phyloP scores from a whole-genome alignment of 2,888 invertebrate species.

The Macropis europaea region DNA sequence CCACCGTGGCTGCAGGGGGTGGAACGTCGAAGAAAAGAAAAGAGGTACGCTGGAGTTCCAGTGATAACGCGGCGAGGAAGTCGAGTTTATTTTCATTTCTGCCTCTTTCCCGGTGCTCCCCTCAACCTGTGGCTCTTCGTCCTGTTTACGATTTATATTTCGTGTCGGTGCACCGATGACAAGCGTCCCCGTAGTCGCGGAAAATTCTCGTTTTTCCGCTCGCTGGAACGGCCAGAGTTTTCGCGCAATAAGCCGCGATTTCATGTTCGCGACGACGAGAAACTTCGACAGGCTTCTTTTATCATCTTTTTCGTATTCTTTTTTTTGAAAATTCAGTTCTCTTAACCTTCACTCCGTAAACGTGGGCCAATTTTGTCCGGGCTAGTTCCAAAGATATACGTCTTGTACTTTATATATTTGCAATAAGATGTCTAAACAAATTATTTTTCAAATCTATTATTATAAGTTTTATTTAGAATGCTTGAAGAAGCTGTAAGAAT shows the following conservation, averaged over 20 bases:
- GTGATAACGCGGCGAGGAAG: conserved; percentile 52
- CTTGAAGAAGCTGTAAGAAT: too few relatives aligned
- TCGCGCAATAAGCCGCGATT: not conserved
- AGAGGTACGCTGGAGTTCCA: conserved; percentile 36
- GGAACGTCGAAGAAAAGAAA: conserved; percentile 3
- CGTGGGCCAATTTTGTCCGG: too few relatives aligned
- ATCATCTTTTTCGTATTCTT: too few relatives aligned
- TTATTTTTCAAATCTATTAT: too few relatives aligned
- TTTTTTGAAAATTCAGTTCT: too few relatives aligned
- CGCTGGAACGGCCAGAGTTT: not conserved
- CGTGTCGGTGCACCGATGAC: conserved; percentile 50
- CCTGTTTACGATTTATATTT: conserved; percentile 66
- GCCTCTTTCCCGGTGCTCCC: conserved; percentile 10
- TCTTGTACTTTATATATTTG: too few relatives aligned
- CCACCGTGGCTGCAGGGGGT: not conserved
- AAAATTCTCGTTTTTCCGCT: conserved; percentile 5
- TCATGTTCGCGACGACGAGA: not conserved
- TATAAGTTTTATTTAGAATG: too few relatives aligned
- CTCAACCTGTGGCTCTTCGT: conserved; percentile 64
- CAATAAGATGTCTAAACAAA: too few relatives aligned
- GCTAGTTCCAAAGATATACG: too few relatives aligned
- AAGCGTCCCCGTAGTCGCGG: conserved; percentile 46
- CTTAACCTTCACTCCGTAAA: too few relatives aligned
- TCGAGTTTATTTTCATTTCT: conserved; percentile 60
- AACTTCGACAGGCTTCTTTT: too few relatives aligned